These are phyloP conservation scores for Harpagoxenus sublaevis DNA, from an alignment of 2,888 invertebrate species.

Conservation along the genomic window DNA sequence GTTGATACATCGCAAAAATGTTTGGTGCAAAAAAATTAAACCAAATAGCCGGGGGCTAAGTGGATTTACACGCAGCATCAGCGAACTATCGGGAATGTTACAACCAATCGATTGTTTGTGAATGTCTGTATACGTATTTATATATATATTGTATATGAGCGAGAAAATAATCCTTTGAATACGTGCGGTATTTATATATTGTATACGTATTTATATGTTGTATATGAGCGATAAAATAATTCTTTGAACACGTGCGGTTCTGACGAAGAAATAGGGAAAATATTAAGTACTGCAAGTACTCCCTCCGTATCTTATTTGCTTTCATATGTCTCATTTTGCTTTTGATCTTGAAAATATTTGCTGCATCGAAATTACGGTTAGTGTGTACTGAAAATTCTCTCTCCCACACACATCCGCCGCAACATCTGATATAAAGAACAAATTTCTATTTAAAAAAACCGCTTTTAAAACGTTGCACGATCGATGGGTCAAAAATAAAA, in stretches of 20 bases:
- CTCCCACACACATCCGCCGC: not conserved
- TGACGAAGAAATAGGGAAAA: not conserved
- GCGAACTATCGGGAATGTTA: not conserved
- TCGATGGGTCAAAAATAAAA: constrained; percentile 6
- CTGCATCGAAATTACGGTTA: not conserved
- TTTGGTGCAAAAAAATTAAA: constrained; percentile 16
- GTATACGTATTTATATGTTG: not conserved
- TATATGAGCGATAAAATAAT: constrained; percentile 18
- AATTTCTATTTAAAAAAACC: constrained; percentile 16
- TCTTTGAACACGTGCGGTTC: not conserved
- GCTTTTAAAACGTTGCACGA: not conserved
- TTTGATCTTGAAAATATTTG: constrained; percentile 13
- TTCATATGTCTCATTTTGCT: not conserved
- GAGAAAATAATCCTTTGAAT: not conserved
- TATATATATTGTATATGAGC: not conserved
- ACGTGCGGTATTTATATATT: not conserved
- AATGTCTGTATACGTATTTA: not conserved
- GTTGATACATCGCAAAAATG: not conserved
- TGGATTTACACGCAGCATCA: constrained; percentile 29
- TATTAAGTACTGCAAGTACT: not conserved
- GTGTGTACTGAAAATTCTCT: not conserved
- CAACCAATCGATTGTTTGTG: constrained; percentile 3
- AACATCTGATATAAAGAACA: not conserved
- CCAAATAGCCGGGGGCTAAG: constrained; percentile 20
- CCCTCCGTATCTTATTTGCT: not conserved